Percentiles rank a stretch among this genome's conserved stretches.
These are phyloP conservation scores for Flexamia atlantica DNA, from an alignment of 2,888 invertebrate genomes.

Conservation along the genomic window DNA sequence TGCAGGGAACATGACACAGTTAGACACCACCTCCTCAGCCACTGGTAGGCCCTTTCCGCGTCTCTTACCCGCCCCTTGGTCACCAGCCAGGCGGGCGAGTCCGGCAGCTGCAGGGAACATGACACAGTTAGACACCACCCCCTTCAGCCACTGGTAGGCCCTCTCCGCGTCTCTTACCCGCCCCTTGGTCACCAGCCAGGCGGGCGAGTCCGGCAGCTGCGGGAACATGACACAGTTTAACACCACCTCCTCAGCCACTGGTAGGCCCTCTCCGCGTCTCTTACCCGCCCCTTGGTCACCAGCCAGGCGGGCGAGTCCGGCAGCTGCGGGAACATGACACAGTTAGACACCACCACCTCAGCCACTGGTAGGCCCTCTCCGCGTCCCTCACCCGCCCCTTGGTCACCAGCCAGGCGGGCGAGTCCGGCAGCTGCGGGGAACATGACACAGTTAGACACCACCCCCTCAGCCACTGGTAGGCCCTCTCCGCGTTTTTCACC, in stretches of 20 bases:
- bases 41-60: constrained; percentile 77
- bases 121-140: too few relatives aligned
- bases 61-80: constrained; percentile 77
- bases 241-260: constrained; percentile 78
- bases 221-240: too few relatives aligned
- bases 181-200: constrained; percentile 78
- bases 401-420: constrained; percentile 79
- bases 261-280: constrained; percentile 77
- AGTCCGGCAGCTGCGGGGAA: constrained; percentile 80
- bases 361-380: constrained; percentile 76
- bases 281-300: constrained; percentile 76
- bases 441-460: too few relatives aligned
- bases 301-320: constrained; percentile 81
- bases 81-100: constrained; percentile 79
- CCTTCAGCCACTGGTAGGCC: constrained; percentile 77
- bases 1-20: too few relatives aligned
- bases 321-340: too few relatives aligned
- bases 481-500: constrained; percentile 77
- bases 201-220: constrained; percentile 80
- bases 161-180: constrained; percentile 77
- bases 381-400: constrained; percentile 78
- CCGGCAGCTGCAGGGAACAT: too few relatives aligned
- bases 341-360: constrained; percentile 79
- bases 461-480: constrained; percentile 77
- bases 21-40: constrained; percentile 78